Evolutionary conservation across 1,140 invertebrate genomes (phyloP).

Genomic region (Zaprionus nigranus): DNA sequence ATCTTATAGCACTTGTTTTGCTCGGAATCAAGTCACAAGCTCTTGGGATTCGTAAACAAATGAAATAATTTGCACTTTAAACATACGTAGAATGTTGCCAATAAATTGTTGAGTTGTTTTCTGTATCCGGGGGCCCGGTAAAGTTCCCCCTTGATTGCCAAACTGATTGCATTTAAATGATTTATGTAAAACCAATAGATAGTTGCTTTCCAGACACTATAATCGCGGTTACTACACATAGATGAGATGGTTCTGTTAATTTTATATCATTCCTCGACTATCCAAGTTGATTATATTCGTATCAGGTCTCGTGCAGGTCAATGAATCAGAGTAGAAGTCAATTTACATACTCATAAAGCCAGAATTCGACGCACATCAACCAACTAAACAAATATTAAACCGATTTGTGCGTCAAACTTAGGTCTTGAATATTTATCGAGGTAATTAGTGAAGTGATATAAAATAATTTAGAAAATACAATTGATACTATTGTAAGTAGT

Average conservation of each 20-base stretch:
- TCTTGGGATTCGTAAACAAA: constrained; percentile 68
- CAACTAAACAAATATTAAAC: constrained; percentile 18
- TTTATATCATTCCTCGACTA: not conserved
- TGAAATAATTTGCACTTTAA: constrained; percentile 67
- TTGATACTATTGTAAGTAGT: not conserved
- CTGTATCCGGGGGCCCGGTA: constrained; percentile 42
- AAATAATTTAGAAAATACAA: not conserved
- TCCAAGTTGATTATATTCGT: not conserved
- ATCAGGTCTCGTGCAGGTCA: not conserved
- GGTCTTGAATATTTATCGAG: not conserved
- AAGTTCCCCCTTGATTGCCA: constrained; percentile 39
- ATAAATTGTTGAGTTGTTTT: constrained; percentile 50
- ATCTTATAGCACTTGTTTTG: constrained; percentile 13
- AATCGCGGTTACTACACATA: not conserved
- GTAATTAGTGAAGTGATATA: not conserved
- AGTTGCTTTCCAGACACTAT: constrained; percentile 4
- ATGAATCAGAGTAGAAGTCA: constrained; percentile 1
- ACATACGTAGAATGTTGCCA: constrained; percentile 53
- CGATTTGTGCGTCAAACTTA: constrained; percentile 7
- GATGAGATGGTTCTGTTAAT: not conserved
- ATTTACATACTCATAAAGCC: constrained; percentile 27
- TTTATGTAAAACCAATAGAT: constrained; percentile 11
- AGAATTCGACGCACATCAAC: not conserved
- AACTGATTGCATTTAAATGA: constrained; percentile 43
- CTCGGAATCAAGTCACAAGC: constrained; percentile 65